A percentile compares a stretch with the other conserved stretches of the same genome.
These are phyloP conservation scores for Tapirus indicus DNA, from an alignment of 2,797 vertebrate species.

Conservation along the genomic window DNA sequence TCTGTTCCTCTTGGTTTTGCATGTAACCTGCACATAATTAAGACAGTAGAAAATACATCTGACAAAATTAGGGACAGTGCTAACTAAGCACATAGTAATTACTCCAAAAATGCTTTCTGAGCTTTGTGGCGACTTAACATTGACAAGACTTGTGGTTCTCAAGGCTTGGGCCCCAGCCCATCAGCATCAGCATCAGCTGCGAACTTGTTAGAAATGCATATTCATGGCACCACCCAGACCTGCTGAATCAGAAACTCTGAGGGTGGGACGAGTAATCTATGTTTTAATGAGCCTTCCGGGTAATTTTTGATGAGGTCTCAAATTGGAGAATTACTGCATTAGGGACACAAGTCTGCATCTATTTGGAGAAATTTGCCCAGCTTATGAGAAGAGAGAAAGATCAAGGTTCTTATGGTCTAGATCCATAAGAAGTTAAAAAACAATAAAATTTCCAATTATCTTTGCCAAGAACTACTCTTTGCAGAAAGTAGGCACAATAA, in stretches of 20 bases:
- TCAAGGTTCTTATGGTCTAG: background rate
- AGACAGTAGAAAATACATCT: background rate
- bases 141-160: background rate
- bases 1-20: background rate
- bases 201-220: background rate
- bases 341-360: background rate
- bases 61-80: background rate
- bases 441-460: background rate
- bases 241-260: background rate
- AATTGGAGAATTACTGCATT: background rate
- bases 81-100: background rate
- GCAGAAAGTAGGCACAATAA: background rate
- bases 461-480: slow-evolving; percentile 43
- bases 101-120: background rate
- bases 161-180: background rate
- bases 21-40: background rate
- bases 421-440: background rate
- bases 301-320: background rate
- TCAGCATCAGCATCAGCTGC: background rate
- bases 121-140: background rate
- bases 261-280: background rate
- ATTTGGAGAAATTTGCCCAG: background rate
- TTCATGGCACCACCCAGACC: background rate
- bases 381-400: slow-evolving; percentile 7
- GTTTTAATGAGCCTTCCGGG: background rate